Base-by-base conservation (phyloP, 2,797 vertebrate genomes). In the Myripristis murdjan region DNA sequence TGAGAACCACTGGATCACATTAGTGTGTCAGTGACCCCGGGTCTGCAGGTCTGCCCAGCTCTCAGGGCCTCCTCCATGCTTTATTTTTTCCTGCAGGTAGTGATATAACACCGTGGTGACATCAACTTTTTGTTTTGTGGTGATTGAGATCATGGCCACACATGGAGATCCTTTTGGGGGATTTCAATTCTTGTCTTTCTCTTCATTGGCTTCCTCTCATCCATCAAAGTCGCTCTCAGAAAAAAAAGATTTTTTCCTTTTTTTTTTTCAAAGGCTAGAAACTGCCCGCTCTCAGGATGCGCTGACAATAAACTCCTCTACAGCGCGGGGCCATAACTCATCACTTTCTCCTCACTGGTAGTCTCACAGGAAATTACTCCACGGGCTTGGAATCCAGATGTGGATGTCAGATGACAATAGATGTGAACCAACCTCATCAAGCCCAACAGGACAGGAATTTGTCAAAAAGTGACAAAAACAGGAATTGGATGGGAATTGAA, bases 391-490 rank as follows among this genome's bases (percentile, higher is more conserved):
- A 56, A 46, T 56, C 28, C 39, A 22, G 20, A 37, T 11, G 20
- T 37, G 10, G 35, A 26, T 28, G 22, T 33, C 26, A 3, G 24
- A 20, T 24, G 35, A 65, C 63, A 53, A 28, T 28, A 28, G 28
- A 28, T 28, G 28, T 28, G 28, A 28, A 28, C 52, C 64, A 26
- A 31, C 28, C 28, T 47, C n/a, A 8, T 68, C 35, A 10, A 18
- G 37, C 55, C 9, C n/a, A 35, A 54, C 52, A 56, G 20, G 22
- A 63, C 20, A 28, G 28, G 55, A 33, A 47, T 28, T 28, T 14
- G 20, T 55, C 44, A 33, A 33, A 33, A 15, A n/a, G 52, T 15
- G 9, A 53, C 23, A 9, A 16, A 1, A 48, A 62, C 44, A 62
- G 44, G 18, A 31, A 20, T 33, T 35, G 24, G 57, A 62, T 35